Evolutionary conservation across 2,797 vertebrate species (phyloP).

Genomic region (Adrianichthys oophorus): DNA sequence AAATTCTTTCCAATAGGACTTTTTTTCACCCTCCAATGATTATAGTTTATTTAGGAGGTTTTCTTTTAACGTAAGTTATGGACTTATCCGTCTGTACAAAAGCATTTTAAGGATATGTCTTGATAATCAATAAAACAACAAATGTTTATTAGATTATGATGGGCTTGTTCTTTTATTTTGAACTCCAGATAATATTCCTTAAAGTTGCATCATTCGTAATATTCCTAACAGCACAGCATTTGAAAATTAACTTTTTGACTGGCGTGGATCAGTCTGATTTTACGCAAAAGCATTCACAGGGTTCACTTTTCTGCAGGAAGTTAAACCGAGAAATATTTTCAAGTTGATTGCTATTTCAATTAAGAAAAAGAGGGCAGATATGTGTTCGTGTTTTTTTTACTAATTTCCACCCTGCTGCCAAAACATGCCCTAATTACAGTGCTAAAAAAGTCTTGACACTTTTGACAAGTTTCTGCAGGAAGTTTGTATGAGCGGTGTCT

Average conservation of each 20-base stretch:
- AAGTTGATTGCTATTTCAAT: slow-evolving; percentile 5
- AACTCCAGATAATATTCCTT: too few relatives aligned
- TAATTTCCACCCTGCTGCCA: slow-evolving; percentile 15
- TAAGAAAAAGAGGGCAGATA: slow-evolving; percentile 10
- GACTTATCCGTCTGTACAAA: too few relatives aligned
- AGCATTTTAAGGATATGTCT: too few relatives aligned
- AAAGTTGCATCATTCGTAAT: too few relatives aligned
- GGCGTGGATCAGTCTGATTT: slow-evolving; percentile 19
- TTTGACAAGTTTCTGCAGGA: slow-evolving; percentile 25
- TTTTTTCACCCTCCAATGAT: too few relatives aligned
- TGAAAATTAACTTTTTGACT: slow-evolving; percentile 12
- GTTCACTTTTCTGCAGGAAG: slow-evolving; percentile 9
- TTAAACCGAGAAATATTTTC: slow-evolving; percentile 11
- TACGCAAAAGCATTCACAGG: slow-evolving; percentile 15
- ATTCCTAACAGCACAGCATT: neutral
- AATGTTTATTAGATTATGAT: too few relatives aligned
- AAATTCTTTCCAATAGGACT: too few relatives aligned
- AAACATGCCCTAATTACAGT: slow-evolving; percentile 27
- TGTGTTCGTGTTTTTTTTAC: slow-evolving; percentile 1
- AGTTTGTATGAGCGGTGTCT: slow-evolving; percentile 53
- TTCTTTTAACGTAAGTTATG: too few relatives aligned
- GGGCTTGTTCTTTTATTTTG: too few relatives aligned
- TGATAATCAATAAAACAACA: too few relatives aligned
- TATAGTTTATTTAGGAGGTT: too few relatives aligned
- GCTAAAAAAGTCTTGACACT: slow-evolving; percentile 38